phyloP scores from a whole-genome alignment of 2,113 vertebrate genomes.

The Propithecus coquereli region DNA sequence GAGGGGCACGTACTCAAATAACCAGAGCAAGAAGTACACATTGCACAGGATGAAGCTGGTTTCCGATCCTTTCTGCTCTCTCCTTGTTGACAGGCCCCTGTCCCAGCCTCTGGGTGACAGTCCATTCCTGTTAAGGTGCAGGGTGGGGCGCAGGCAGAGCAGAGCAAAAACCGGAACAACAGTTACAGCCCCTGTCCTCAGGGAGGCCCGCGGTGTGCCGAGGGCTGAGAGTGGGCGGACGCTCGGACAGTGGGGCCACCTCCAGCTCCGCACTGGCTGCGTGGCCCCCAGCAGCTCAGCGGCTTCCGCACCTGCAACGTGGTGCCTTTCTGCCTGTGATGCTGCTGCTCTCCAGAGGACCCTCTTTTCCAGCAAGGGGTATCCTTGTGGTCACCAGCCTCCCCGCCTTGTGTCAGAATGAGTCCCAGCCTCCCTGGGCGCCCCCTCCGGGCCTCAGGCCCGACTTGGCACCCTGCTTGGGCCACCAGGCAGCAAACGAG shows the following conservation, averaged over 20 bases:
- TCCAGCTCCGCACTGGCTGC: neutral
- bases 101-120: neutral
- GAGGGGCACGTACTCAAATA: rapidly evolving
- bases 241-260: rapidly evolving
- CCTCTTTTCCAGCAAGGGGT: rapidly evolving
- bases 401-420: neutral
- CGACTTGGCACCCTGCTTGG: neutral
- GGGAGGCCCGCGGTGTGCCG: rapidly evolving
- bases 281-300: neutral
- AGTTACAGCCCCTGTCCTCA: neutral
- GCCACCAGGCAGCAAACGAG: neutral
- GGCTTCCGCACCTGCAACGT: neutral
- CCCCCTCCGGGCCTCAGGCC: neutral
- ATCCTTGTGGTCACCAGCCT: neutral
- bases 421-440: neutral
- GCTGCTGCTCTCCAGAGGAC: too few species aligned
- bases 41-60: neutral
- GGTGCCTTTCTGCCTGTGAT: rapidly evolving
- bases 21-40: rapidly evolving
- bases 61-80: neutral
- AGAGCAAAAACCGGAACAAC: neutral
- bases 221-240: neutral
- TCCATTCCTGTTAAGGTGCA: too few species aligned
- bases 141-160: neutral
- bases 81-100: neutral